phyloP scores from a whole-genome alignment of 2,888 invertebrate genomes.

The Ennomos quercinarius region DNA sequence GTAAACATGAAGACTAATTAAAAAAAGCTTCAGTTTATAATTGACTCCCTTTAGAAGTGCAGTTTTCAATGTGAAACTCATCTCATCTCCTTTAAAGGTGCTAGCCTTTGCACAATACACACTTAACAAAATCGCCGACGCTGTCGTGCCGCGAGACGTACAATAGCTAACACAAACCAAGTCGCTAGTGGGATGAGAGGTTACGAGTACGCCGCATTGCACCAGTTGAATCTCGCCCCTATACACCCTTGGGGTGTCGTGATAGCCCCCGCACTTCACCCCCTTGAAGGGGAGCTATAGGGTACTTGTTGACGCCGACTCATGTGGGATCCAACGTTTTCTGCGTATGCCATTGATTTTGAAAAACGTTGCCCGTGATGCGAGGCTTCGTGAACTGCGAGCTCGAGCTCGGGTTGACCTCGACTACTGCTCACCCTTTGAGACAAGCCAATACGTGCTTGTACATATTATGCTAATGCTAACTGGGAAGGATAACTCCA shows the following conservation, averaged over 20 bases:
- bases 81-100: background rate
- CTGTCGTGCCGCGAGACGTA: conserved; percentile 1
- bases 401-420: too few relatives aligned
- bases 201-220: conserved; percentile 75
- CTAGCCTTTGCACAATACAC: background rate
- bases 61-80: too few relatives aligned
- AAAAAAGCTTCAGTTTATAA: too few relatives aligned
- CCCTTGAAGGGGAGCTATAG: conserved; percentile 36
- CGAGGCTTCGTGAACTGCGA: background rate
- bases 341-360: conserved; percentile 58
- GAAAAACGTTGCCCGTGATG: conserved; percentile 39
- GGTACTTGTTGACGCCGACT: conserved; percentile 75
- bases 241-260: conserved; percentile 5
- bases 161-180: conserved; percentile 15
- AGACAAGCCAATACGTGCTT: too few relatives aligned
- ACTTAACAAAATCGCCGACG: conserved; percentile 4
- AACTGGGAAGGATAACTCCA: background rate
- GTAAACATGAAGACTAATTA: too few relatives aligned
- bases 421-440: too few relatives aligned
- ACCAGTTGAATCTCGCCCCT: conserved; percentile 83
- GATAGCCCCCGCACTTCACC: conserved; percentile 39
- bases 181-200: conserved; percentile 42
- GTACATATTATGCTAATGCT: background rate
- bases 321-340: conserved; percentile 47
- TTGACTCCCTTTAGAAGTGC: too few relatives aligned